phyloP scores from a whole-genome alignment of 2,797 vertebrate genomes.

The Dermochelys coriacea region DNA sequence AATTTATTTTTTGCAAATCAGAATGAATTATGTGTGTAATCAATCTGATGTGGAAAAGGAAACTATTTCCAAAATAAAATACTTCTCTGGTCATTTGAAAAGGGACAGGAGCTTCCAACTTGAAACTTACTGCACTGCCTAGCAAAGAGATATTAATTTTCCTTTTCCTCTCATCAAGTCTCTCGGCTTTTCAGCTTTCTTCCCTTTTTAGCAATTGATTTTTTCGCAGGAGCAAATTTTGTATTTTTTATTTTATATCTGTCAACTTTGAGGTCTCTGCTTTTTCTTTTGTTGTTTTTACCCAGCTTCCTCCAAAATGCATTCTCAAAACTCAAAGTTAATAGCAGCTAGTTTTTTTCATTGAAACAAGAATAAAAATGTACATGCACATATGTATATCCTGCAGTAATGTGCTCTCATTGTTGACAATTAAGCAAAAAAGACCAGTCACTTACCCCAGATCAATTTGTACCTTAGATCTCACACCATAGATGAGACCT shows the following conservation, averaged over 20 bases:
- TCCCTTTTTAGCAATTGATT: conserved; percentile 36
- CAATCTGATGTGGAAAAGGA: background rate
- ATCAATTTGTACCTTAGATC: background rate
- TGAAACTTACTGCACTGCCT: background rate
- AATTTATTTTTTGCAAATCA: conserved; percentile 8
- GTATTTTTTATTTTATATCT: background rate
- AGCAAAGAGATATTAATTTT: conserved; percentile 32
- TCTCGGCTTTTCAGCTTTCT: conserved; percentile 21
- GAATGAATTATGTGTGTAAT: conserved; percentile 16
- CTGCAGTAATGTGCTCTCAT: background rate
- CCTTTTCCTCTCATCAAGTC: conserved; percentile 29
- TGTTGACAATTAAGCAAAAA: background rate
- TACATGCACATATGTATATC: background rate
- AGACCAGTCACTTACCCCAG: background rate
- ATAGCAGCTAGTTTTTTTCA: background rate
- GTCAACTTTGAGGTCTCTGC: background rate
- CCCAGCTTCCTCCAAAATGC: background rate
- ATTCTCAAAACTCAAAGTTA: background rate
- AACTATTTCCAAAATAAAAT: conserved; percentile 6
- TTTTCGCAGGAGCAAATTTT: conserved; percentile 5
- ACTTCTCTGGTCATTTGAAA: background rate
- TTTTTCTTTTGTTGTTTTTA: background rate
- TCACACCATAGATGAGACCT: background rate
- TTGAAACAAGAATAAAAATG: background rate
- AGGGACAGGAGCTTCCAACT: background rate